phyloP scores from a whole-genome alignment of 2,797 vertebrate genomes.

The Enteromius radiatus region DNA sequence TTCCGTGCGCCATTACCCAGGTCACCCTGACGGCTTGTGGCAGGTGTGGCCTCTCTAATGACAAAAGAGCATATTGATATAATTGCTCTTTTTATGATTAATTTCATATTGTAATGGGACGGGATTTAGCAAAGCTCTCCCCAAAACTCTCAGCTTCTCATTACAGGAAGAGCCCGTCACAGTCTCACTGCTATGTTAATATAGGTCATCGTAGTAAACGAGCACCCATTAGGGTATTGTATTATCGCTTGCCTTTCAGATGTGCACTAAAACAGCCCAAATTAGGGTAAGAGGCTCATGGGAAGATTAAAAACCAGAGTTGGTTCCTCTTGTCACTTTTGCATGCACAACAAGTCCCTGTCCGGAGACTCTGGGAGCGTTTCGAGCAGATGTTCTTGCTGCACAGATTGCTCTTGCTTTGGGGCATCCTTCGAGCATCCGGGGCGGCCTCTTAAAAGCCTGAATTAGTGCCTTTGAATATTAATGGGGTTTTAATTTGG shows the following conservation, averaged over 20 bases:
- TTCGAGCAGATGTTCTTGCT: slow-evolving; percentile 42
- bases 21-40: slow-evolving; percentile 58
- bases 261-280: slow-evolving; percentile 13
- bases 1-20: slow-evolving; percentile 53
- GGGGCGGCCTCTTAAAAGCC: slow-evolving; percentile 57
- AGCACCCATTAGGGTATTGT: slow-evolving; percentile 45
- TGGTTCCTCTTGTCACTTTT: slow-evolving; percentile 20
- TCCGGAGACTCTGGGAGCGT: slow-evolving; percentile 40
- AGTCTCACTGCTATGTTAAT: slow-evolving; percentile 43
- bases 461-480: slow-evolving; percentile 60
- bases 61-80: slow-evolving; percentile 64
- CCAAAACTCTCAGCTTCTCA: slow-evolving; percentile 52
- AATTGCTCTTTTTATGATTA: slow-evolving; percentile 64
- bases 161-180: slow-evolving; percentile 52
- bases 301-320: slow-evolving; percentile 34
- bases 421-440: slow-evolving; percentile 52
- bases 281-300: slow-evolving; percentile 31
- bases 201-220: slow-evolving; percentile 51
- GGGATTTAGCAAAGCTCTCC: slow-evolving; percentile 61
- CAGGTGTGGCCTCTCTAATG: slow-evolving; percentile 62
- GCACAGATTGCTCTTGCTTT: slow-evolving; percentile 58
- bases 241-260: slow-evolving; percentile 32
- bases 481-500: slow-evolving; percentile 62
- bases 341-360: slow-evolving; percentile 4
- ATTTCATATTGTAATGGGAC: slow-evolving; percentile 66